These are phyloP conservation scores for Drosophila virilis DNA, from an alignment of 1,140 invertebrate species.

Conservation along the genomic window DNA sequence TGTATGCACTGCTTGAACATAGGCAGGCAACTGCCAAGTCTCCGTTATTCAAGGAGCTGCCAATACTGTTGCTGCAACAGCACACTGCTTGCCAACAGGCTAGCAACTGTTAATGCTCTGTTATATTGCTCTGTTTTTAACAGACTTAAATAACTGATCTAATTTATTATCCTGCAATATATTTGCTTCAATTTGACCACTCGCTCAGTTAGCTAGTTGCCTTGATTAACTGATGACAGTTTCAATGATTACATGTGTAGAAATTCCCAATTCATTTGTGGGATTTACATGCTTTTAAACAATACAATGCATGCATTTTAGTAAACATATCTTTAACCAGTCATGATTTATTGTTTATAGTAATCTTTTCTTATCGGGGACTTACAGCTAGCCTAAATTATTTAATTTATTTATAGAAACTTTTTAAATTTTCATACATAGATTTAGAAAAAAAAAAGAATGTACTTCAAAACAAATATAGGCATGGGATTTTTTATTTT, in stretches of 20 bases:
- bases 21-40: not conserved
- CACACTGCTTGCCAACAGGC: too few relatives aligned
- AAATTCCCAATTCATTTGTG: not conserved
- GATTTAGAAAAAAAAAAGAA: not conserved
- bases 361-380: not conserved
- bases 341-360: not conserved
- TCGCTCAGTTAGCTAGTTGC: too few relatives aligned
- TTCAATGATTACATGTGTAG: too few relatives aligned
- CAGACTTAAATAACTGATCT: too few relatives aligned
- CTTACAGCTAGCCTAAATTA: not conserved
- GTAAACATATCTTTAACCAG: not conserved
- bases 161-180: too few relatives aligned
- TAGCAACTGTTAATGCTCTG: too few relatives aligned
- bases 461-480: not conserved
- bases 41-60: not conserved
- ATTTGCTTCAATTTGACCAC: too few relatives aligned
- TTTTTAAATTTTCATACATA: not conserved
- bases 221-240: too few relatives aligned
- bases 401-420: not conserved
- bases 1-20: constrained; percentile 2
- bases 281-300: too few relatives aligned
- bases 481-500: not conserved
- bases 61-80: too few relatives aligned
- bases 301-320: too few relatives aligned
- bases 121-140: too few relatives aligned